Evolutionary conservation across 2,113 vertebrate species (phyloP).

Genomic region (Lutjanus erythropterus): DNA sequence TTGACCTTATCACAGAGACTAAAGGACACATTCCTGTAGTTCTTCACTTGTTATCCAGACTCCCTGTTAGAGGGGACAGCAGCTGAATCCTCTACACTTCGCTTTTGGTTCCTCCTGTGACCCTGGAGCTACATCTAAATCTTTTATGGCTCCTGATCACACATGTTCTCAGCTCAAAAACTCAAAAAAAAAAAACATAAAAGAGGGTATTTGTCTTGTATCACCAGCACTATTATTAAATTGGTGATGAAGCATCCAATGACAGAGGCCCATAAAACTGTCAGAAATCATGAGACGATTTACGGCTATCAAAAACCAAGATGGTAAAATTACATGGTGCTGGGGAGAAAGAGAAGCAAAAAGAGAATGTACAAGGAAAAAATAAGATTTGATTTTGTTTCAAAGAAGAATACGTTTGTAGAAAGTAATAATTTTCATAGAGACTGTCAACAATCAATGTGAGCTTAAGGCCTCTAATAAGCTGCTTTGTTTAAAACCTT

Average conservation of each 20-base stretch:
- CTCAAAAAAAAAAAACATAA: background rate
- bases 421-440: background rate
- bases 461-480: no score
- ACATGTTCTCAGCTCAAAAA: background rate
- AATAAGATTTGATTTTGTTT: background rate
- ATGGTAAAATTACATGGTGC: background rate
- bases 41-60: background rate
- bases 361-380: background rate
- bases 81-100: background rate
- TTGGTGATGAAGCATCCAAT: background rate
- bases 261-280: conserved; percentile 1
- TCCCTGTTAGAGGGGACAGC: background rate
- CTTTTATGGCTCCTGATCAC: background rate
- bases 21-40: conserved; percentile 41
- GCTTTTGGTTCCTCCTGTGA: background rate
- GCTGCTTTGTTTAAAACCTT: background rate
- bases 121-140: background rate
- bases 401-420: background rate
- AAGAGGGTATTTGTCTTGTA: background rate
- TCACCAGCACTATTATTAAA: background rate
- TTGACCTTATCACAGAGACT: conserved; percentile 45
- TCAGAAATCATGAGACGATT: background rate
- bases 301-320: background rate
- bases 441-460: background rate
- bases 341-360: background rate